These are phyloP conservation scores for Elymnias hypermnestra DNA, from an alignment of 1,140 invertebrate genomes.

Conservation along the genomic window DNA sequence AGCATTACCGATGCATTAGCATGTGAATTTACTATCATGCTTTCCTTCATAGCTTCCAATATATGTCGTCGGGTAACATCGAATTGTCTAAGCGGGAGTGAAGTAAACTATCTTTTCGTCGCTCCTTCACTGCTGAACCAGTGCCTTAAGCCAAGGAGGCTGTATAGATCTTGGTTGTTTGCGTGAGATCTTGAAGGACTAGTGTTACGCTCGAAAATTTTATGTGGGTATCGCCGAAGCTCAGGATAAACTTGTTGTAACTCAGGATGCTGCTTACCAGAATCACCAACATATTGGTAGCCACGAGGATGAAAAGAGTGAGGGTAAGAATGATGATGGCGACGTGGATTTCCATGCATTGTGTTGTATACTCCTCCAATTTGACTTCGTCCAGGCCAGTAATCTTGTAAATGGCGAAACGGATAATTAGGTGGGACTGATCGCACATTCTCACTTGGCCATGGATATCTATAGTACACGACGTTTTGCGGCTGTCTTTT, in stretches of 20 bases:
- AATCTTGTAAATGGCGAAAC: slow-evolving; percentile 62
- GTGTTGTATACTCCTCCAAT: slow-evolving; percentile 52
- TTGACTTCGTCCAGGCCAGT: slow-evolving; percentile 59
- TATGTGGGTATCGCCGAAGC: slow-evolving; percentile 42
- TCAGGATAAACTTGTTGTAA: slow-evolving; percentile 38
- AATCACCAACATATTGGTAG: slow-evolving; percentile 32
- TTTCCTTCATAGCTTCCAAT: slow-evolving; percentile 66
- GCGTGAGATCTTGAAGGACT: slow-evolving; percentile 40
- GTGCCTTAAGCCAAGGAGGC: slow-evolving; percentile 58
- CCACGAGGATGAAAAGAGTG: slow-evolving; percentile 50
- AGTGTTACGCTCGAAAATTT: slow-evolving; percentile 35
- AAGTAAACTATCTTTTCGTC: slow-evolving; percentile 63
- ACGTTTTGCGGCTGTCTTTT: slow-evolving; percentile 32
- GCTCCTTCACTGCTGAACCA: slow-evolving; percentile 66
- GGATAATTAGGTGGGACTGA: slow-evolving; percentile 56
- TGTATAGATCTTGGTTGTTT: slow-evolving; percentile 60
- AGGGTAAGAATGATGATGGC: slow-evolving; percentile 64
- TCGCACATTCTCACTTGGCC: slow-evolving; percentile 39
- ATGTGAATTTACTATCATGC: slow-evolving; percentile 14
- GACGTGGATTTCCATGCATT: slow-evolving; percentile 51
- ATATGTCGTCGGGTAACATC: slow-evolving; percentile 73
- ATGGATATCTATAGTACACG: slow-evolving; percentile 54
- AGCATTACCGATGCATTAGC: too few species aligned
- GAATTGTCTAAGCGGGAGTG: slow-evolving; percentile 42
- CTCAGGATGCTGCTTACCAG: slow-evolving; percentile 22